Percentiles rank a stretch among this genome's conserved stretches.
Evolutionary conservation across 2,888 invertebrate genomes (phyloP).

Genomic region (Andrena praecox): DNA sequence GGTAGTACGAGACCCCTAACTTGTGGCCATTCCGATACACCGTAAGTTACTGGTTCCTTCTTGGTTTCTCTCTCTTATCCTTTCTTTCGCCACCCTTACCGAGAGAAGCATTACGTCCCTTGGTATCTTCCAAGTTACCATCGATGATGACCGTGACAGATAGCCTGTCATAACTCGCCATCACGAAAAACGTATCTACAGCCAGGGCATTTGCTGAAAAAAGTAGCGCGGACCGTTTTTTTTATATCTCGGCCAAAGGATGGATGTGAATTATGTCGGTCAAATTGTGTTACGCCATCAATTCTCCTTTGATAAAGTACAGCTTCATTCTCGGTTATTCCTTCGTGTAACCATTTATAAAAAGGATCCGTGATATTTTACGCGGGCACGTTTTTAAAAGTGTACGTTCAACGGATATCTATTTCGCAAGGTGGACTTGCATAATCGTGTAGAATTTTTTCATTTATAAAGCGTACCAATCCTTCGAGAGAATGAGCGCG

Average conservation of each 20-base stretch:
- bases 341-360: background rate
- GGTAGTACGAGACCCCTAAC: constrained; percentile 67
- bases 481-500: background rate
- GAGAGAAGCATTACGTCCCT: constrained; percentile 56
- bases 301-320: constrained; percentile 10
- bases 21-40: constrained; percentile 72
- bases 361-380: background rate
- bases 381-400: background rate
- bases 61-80: constrained; percentile 50
- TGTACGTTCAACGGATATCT: background rate
- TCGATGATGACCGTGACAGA: constrained; percentile 68
- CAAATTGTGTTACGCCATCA: constrained; percentile 26
- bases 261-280: constrained; percentile 24
- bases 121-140: constrained; percentile 64
- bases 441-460: background rate
- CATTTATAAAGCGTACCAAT: background rate
- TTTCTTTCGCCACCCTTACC: constrained; percentile 62
- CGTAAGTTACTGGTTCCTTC: constrained; percentile 64
- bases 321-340: background rate
- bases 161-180: constrained; percentile 71
- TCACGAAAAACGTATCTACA: constrained; percentile 61
- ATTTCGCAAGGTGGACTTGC: no score
- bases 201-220: constrained; percentile 44
- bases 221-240: constrained; percentile 50
- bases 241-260: background rate